These are phyloP conservation scores for Heptranchias perlo DNA, from an alignment of 2,113 vertebrate genomes.

Conservation along the genomic window DNA sequence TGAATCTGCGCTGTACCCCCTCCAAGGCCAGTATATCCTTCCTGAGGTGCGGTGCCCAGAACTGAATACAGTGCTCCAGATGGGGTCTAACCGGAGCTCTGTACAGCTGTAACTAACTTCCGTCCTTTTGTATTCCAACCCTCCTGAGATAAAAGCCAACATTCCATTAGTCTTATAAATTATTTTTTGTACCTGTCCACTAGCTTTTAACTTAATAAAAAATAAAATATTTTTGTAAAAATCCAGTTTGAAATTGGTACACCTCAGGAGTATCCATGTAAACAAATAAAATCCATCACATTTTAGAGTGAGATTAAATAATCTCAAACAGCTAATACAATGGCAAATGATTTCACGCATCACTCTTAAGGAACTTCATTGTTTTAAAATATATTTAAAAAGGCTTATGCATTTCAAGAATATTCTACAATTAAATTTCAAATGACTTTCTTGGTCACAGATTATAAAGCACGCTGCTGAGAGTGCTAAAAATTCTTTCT, in stretches of 20 bases:
- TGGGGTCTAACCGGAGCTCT: background rate
- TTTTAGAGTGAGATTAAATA: background rate
- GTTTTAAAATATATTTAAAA: background rate
- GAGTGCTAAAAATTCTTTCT: background rate
- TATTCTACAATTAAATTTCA: background rate
- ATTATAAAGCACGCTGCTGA: background rate
- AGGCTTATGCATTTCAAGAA: background rate
- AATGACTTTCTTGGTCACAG: background rate
- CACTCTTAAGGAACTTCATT: background rate
- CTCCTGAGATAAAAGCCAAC: background rate
- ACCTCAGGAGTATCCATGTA: background rate
- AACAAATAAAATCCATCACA: background rate
- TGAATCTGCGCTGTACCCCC: background rate
- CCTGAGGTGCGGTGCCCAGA: background rate
- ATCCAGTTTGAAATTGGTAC: background rate
- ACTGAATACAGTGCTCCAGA: background rate
- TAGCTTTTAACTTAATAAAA: background rate
- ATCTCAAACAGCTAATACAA: background rate
- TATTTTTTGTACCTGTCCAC: background rate
- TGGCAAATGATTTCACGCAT: background rate
- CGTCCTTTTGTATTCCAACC: background rate
- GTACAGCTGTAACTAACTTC: background rate
- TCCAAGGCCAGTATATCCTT: background rate
- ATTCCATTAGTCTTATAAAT: background rate
- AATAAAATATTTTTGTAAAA: background rate